These are phyloP conservation scores for Gastracanthus pulcherrimus DNA, from an alignment of 2,888 invertebrate species.

Conservation along the genomic window DNA sequence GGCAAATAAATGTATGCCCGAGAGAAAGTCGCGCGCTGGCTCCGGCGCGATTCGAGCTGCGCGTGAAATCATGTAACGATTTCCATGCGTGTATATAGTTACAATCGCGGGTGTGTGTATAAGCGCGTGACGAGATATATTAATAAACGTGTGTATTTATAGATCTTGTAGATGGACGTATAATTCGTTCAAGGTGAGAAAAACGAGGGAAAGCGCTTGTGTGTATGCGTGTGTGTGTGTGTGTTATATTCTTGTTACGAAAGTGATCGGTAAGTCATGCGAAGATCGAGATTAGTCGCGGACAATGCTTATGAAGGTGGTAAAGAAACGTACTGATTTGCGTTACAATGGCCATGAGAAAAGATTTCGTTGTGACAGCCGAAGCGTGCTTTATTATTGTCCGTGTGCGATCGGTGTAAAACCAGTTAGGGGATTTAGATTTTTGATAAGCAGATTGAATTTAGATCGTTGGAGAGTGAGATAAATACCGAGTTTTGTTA, in stretches of 20 bases:
- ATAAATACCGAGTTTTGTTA: too few species aligned
- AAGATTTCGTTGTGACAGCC: too few species aligned
- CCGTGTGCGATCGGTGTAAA: too few species aligned
- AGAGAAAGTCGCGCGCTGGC: slow-evolving; percentile 19
- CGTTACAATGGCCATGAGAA: slow-evolving; percentile 17
- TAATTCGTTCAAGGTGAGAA: slow-evolving; percentile 31
- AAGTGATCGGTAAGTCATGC: not conserved
- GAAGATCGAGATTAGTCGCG: not conserved
- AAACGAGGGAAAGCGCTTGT: not conserved
- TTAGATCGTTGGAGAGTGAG: too few species aligned
- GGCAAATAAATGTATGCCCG: too few species aligned
- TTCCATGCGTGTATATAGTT: not conserved
- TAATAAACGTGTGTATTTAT: not conserved
- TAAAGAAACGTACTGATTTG: too few species aligned
- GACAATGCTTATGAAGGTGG: too few species aligned
- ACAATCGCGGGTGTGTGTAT: not conserved
- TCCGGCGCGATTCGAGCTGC: too few species aligned
- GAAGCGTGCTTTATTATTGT: too few species aligned
- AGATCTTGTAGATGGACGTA: slow-evolving; percentile 4
- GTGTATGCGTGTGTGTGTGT: not conserved
- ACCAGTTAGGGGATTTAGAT: too few species aligned
- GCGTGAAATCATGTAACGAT: slow-evolving; percentile 8
- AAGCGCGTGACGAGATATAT: not conserved
- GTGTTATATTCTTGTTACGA: slow-evolving; percentile 6
- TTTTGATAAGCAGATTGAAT: too few species aligned